Evolutionary conservation across 2,888 invertebrate genomes (phyloP).

Genomic region (Empis livida): DNA sequence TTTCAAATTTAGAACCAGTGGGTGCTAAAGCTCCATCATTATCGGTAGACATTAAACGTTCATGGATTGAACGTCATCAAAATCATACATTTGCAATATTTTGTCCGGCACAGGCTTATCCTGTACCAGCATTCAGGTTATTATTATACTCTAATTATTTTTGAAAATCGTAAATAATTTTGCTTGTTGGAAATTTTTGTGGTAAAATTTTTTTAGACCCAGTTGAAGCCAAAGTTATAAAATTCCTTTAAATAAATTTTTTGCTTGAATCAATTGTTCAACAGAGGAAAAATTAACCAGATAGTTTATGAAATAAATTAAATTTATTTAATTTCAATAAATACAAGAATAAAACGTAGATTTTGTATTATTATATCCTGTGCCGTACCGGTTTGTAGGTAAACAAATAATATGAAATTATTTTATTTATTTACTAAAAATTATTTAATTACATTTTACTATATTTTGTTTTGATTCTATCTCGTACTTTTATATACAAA

Average conservation of each 20-base stretch:
- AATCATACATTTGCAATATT: constrained; percentile 52
- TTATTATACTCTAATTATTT: background rate
- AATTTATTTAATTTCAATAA: too few relatives aligned
- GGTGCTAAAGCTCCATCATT: constrained; percentile 46
- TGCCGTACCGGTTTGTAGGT: constrained; percentile 36
- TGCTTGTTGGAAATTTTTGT: background rate
- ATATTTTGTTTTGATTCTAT: too few relatives aligned
- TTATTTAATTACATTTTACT: too few relatives aligned
- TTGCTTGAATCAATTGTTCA: too few relatives aligned
- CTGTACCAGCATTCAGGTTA: constrained; percentile 51
- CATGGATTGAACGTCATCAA: constrained; percentile 41
- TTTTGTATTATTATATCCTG: constrained; percentile 23
- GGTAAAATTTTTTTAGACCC: constrained; percentile 39
- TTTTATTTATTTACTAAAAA: too few relatives aligned
- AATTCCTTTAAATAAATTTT: too few relatives aligned
- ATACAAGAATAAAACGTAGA: constrained; percentile 44
- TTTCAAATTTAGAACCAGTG: constrained; percentile 45
- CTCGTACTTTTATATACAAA: too few relatives aligned
- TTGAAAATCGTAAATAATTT: background rate
- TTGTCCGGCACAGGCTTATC: constrained; percentile 68
- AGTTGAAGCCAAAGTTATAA: constrained; percentile 58
- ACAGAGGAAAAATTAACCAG: too few relatives aligned
- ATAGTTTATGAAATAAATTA: too few relatives aligned
- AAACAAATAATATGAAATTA: too few relatives aligned
- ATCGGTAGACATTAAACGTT: constrained; percentile 41